phyloP scores from a whole-genome alignment of 2,888 invertebrate genomes.

The Fabriciana adippe region DNA sequence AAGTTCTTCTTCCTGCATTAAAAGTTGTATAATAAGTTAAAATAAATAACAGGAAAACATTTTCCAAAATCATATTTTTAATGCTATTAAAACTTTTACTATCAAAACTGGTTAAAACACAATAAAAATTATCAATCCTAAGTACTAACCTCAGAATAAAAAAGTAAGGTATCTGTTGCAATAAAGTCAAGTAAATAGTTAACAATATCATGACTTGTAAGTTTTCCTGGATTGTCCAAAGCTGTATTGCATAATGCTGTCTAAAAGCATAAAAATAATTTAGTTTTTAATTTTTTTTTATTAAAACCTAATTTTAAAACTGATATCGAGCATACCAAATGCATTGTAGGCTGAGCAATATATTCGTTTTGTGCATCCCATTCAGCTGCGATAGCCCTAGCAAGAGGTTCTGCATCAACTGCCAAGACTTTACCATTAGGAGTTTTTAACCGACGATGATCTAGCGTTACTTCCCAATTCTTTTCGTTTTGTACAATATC shows the following conservation, averaged over 20 bases:
- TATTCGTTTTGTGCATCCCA: conserved; percentile 93
- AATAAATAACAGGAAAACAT: background rate
- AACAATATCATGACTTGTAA: conserved; percentile 88
- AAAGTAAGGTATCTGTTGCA: conserved; percentile 91
- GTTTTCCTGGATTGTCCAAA: conserved; percentile 94
- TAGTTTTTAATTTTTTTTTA: background rate
- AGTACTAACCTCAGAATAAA: conserved; percentile 85
- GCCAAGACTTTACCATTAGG: conserved; percentile 90
- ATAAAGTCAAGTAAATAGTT: conserved; percentile 90
- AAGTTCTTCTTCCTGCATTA: conserved; percentile 90
- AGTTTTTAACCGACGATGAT: conserved; percentile 94
- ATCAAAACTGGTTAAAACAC: background rate
- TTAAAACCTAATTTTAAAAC: background rate
- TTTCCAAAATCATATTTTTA: background rate
- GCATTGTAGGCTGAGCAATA: conserved; percentile 92
- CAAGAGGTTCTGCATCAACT: conserved; percentile 92
- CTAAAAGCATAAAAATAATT: conserved; percentile 60
- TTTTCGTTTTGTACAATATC: conserved; percentile 86
- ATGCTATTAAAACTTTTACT: background rate
- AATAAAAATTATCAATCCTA: no score
- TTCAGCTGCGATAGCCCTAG: conserved; percentile 96
- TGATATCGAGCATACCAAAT: conserved; percentile 84
- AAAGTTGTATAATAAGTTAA: background rate
- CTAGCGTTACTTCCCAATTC: conserved; percentile 93
- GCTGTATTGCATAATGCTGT: conserved; percentile 95